Evolutionary conservation across 2,797 vertebrate genomes (phyloP).

Genomic region (Sylvilagus floridanus): DNA sequence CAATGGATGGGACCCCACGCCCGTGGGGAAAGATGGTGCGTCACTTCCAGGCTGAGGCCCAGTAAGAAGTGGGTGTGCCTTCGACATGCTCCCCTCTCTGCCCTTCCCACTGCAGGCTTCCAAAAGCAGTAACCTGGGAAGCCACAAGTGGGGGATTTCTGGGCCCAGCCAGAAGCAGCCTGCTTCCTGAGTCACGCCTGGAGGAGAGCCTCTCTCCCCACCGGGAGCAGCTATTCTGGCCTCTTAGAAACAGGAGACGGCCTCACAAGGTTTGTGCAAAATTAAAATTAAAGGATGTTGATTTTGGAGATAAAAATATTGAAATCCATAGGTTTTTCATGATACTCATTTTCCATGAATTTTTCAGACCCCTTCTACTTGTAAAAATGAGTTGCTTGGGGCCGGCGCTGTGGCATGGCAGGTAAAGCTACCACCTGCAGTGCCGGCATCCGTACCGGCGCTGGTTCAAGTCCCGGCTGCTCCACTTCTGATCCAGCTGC

Average conservation of each 20-base stretch:
- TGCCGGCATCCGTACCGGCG: too few species aligned
- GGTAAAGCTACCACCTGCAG: too few species aligned
- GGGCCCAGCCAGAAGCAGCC: not conserved
- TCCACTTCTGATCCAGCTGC: too few species aligned
- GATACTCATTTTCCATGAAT: too few species aligned
- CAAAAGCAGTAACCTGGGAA: not conserved
- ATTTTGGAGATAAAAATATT: too few species aligned
- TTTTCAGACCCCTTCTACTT: not conserved
- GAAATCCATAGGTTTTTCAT: too few species aligned
- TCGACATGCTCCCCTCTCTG: not conserved
- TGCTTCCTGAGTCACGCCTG: not conserved
- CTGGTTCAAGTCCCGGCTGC: too few species aligned
- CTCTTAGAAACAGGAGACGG: not conserved
- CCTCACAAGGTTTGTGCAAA: too few species aligned
- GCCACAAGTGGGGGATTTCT: not conserved
- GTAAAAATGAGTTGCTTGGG: not conserved
- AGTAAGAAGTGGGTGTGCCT: not conserved
- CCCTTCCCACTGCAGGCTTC: not conserved
- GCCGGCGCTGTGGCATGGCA: too few species aligned
- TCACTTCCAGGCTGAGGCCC: not conserved
- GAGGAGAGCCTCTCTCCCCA: not conserved
- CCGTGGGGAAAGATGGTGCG: not conserved
- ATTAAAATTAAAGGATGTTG: too few species aligned
- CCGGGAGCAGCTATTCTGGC: not conserved
- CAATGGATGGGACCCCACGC: not conserved